Percentiles rank a stretch among this genome's conserved stretches.
Evolutionary conservation across 2,888 invertebrate genomes (phyloP).

Genomic region (Volucella bombylans): DNA sequence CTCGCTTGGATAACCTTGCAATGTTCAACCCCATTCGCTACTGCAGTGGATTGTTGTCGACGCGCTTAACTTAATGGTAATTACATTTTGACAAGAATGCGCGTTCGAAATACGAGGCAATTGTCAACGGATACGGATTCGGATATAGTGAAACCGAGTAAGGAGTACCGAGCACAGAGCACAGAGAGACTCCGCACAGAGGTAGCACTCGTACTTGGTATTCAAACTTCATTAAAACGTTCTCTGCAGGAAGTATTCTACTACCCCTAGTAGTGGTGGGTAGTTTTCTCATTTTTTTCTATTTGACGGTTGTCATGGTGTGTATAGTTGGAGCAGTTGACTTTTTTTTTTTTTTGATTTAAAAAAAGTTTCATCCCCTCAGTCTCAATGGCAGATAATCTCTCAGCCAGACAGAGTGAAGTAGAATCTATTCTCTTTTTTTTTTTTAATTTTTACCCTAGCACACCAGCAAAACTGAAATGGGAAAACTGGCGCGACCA

Average conservation of each 20-base stretch:
- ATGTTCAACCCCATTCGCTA: not conserved
- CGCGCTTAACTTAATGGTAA: conserved; percentile 57
- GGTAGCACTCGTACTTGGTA: too few relatives aligned
- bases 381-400: conserved; percentile 64
- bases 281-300: conserved; percentile 18
- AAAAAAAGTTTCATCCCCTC: conserved; percentile 43
- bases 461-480: conserved; percentile 30
- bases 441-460: not conserved
- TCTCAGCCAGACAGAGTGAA: conserved; percentile 54
- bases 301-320: conserved; percentile 42
- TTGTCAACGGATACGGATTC: not conserved
- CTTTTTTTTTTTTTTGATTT: not conserved
- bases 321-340: conserved; percentile 18
- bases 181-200: too few relatives aligned
- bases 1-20: conserved; percentile 5
- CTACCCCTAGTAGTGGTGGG: too few relatives aligned
- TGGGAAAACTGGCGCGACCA: conserved; percentile 34
- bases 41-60: conserved; percentile 29
- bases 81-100: conserved; percentile 62
- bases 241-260: not conserved
- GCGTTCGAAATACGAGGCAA: conserved; percentile 29
- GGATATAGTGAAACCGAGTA: not conserved
- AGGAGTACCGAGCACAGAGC: too few relatives aligned
- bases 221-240: conserved; percentile 2
- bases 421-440: conserved; percentile 32